Evolutionary conservation across 2,797 vertebrate species (phyloP).

Genomic region (Setipinna tenuifilis): DNA sequence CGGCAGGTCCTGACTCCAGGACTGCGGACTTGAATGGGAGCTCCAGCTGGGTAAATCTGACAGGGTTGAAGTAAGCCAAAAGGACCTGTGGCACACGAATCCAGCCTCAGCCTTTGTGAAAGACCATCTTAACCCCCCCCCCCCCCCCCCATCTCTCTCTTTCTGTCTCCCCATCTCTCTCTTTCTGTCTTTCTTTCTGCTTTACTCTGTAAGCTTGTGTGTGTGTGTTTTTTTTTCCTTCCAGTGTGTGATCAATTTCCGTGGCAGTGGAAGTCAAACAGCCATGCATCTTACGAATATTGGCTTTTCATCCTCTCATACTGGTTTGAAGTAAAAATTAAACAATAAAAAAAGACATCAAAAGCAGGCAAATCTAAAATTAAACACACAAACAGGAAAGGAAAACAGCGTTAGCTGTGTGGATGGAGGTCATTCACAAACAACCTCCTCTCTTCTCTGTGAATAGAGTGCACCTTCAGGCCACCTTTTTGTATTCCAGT

Average conservation of each 20-base stretch:
- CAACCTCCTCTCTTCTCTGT: not conserved
- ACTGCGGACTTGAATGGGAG: not conserved
- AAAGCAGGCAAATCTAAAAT: not conserved
- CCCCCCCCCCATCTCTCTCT: not conserved
- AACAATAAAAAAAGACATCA: not conserved
- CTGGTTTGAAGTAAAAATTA: not conserved
- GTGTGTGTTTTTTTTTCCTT: not conserved
- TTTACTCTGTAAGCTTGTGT: not conserved
- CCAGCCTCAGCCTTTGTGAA: not conserved
- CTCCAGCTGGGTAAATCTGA: not conserved
- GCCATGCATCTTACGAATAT: not conserved
- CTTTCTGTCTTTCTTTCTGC: constrained; percentile 6
- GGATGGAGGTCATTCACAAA: not conserved
- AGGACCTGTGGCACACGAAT: constrained; percentile 10
- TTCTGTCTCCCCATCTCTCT: not conserved
- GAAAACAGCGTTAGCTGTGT: too few species aligned
- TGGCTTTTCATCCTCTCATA: not conserved
- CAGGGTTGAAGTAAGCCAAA: not conserved
- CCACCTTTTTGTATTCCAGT: too few species aligned
- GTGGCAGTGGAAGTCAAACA: not conserved
- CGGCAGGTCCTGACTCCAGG: not conserved
- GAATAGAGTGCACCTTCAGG: too few species aligned
- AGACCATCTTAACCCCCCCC: not conserved
- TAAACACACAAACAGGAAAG: too few species aligned
- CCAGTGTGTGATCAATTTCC: not conserved